Conservation (phyloP, 2,888 invertebrate genomes). For the Villa cingulata region DNA sequence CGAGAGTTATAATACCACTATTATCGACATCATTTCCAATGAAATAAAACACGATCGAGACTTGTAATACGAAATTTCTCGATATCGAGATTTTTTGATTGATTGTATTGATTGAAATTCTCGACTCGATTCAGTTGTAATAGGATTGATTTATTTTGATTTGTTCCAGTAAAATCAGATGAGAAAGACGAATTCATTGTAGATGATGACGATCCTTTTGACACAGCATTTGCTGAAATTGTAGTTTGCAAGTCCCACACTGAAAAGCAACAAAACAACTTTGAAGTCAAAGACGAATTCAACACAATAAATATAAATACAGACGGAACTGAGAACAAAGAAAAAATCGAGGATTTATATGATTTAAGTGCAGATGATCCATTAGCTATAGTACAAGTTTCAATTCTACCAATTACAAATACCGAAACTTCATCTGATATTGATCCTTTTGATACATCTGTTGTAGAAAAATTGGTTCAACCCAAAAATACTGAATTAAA, state of each 20-base stretch:
- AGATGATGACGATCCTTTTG: slow-evolving; percentile 59
- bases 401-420: slow-evolving; percentile 55
- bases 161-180: slow-evolving; percentile 28
- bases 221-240: slow-evolving; percentile 69
- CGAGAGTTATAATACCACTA: too few relatives aligned
- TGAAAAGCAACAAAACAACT: too few relatives aligned
- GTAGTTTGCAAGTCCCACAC: slow-evolving; percentile 50
- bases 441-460: slow-evolving; percentile 80
- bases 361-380: slow-evolving; percentile 51
- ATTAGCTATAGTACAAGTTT: slow-evolving; percentile 25
- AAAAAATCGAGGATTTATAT: slow-evolving; percentile 38
- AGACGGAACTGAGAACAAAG: slow-evolving; percentile 35
- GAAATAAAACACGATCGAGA: too few relatives aligned
- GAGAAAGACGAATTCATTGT: slow-evolving; percentile 40
- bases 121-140: too few relatives aligned
- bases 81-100: too few relatives aligned
- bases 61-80: too few relatives aligned
- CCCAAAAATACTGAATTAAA: slow-evolving; percentile 69
- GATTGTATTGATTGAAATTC: too few relatives aligned
- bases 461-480: slow-evolving; percentile 52
- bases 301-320: too few relatives aligned
- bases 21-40: too few relatives aligned
- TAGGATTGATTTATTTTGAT: too few relatives aligned
- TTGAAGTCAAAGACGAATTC: too few relatives aligned
- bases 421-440: slow-evolving; percentile 42